Evolutionary conservation across 2,113 vertebrate species (phyloP).

Genomic region (Syngnathus scovelli): DNA sequence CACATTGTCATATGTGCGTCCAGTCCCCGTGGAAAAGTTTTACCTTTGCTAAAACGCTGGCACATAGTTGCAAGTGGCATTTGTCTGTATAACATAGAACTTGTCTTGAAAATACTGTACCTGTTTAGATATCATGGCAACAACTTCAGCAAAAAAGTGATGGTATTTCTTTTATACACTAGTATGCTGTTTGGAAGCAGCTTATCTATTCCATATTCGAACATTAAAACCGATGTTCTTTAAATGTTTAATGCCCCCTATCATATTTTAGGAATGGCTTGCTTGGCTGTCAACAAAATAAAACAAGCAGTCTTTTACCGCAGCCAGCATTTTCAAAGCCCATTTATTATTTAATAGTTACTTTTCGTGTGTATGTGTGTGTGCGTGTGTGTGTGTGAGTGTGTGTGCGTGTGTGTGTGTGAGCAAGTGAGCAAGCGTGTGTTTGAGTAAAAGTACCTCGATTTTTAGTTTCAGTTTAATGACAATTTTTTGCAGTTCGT

Average conservation of each 20-base stretch:
- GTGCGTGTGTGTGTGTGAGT: too few species aligned
- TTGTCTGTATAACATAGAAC: not conserved
- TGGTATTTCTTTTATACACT: not conserved
- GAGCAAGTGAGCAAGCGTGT: too few species aligned
- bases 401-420: too few species aligned
- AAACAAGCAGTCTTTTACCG: not conserved
- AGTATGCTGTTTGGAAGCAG: not conserved
- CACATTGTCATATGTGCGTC: constrained; percentile 17
- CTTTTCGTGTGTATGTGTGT: not conserved
- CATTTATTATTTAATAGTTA: not conserved
- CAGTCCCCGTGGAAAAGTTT: not conserved
- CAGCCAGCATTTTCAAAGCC: not conserved
- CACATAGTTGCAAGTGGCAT: not conserved
- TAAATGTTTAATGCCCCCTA: not conserved
- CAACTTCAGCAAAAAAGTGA: not conserved
- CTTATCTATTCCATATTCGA: not conserved
- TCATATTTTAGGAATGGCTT: not conserved
- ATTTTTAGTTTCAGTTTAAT: not conserved
- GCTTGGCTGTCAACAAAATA: not conserved
- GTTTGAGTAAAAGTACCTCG: too few species aligned
- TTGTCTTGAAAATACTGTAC: not conserved
- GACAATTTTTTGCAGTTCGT: not conserved
- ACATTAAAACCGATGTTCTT: not conserved
- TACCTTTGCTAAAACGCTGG: not conserved
- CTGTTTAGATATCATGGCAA: not conserved